Evolutionary conservation across 2,888 invertebrate species (phyloP).

Genomic region (Spicauda simplicius): DNA sequence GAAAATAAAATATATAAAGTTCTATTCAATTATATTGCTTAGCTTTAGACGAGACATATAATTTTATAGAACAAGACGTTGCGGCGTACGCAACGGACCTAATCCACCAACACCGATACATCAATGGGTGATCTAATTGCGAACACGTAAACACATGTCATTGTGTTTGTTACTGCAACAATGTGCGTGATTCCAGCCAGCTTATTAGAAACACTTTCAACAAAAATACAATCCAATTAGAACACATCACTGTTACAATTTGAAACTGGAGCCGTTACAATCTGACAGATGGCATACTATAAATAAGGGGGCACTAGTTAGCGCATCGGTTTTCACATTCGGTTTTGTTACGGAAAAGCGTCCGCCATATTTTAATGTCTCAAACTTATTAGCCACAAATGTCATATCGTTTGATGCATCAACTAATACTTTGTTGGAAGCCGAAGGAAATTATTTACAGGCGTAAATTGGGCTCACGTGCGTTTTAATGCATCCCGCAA

Average conservation of each 20-base stretch:
- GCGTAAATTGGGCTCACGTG: constrained; percentile 83
- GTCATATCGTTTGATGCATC: constrained; percentile 79
- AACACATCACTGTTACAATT: constrained; percentile 70
- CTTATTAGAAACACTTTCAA: constrained; percentile 80
- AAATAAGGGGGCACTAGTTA: constrained; percentile 74
- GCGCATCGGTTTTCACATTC: constrained; percentile 57
- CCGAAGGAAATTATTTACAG: constrained; percentile 69
- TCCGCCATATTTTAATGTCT: constrained; percentile 71
- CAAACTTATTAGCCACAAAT: constrained; percentile 73
- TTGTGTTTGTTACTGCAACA: constrained; percentile 77
- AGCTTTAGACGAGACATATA: background rate
- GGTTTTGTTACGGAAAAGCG: constrained; percentile 57
- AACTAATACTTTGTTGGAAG: constrained; percentile 78
- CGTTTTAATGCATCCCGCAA: constrained; percentile 81
- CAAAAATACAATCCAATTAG: constrained; percentile 83
- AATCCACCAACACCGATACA: constrained; percentile 63
- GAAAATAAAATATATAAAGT: background rate
- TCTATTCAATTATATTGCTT: background rate
- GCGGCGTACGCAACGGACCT: constrained; percentile 42
- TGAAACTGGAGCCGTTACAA: constrained; percentile 77
- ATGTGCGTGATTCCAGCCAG: constrained; percentile 73
- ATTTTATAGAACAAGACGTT: background rate
- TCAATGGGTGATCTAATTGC: constrained; percentile 80
- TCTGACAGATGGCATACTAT: constrained; percentile 82
- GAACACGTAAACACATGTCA: constrained; percentile 77